Evolutionary conservation across 2,888 invertebrate genomes (phyloP).

Genomic region (Ceramica pisi): DNA sequence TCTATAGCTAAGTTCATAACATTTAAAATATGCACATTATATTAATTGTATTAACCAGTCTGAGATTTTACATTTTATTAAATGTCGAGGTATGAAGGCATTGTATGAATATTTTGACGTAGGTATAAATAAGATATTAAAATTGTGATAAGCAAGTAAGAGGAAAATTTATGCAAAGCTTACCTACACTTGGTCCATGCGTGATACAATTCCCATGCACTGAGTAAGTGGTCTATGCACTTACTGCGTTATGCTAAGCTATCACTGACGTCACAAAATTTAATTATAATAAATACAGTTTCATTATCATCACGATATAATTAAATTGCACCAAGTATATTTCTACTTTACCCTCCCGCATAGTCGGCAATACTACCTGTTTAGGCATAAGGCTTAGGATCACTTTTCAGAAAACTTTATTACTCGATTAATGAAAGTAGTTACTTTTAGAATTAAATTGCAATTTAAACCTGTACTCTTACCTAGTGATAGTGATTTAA

Average conservation of each 20-base stretch:
- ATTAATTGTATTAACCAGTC: constrained; percentile 22
- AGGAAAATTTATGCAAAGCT: constrained; percentile 29
- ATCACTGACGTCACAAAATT: constrained; percentile 32
- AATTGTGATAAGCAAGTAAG: not conserved
- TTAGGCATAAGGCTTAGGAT: no score
- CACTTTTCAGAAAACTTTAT: not conserved
- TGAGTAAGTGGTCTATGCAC: not conserved
- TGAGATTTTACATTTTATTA: constrained; percentile 18
- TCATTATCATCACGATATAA: not conserved
- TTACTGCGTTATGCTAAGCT: constrained; percentile 18
- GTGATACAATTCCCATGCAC: constrained; percentile 22
- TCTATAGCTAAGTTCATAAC: constrained; percentile 17
- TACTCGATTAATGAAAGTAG: not conserved
- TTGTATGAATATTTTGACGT: constrained; percentile 24
- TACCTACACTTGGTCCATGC: constrained; percentile 12
- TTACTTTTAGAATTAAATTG: not conserved
- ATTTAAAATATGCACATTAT: constrained; percentile 20
- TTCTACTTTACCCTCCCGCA: no score
- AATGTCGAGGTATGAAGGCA: not conserved
- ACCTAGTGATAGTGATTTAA: no score
- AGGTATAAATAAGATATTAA: not conserved
- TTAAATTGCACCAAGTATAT: not conserved
- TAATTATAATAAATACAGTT: constrained; percentile 5
- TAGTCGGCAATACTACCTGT: not conserved
- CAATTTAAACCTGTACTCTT: not conserved